Evolutionary conservation across 2,888 invertebrate genomes (phyloP).

Genomic region (Rhorus exstirpatorius): DNA sequence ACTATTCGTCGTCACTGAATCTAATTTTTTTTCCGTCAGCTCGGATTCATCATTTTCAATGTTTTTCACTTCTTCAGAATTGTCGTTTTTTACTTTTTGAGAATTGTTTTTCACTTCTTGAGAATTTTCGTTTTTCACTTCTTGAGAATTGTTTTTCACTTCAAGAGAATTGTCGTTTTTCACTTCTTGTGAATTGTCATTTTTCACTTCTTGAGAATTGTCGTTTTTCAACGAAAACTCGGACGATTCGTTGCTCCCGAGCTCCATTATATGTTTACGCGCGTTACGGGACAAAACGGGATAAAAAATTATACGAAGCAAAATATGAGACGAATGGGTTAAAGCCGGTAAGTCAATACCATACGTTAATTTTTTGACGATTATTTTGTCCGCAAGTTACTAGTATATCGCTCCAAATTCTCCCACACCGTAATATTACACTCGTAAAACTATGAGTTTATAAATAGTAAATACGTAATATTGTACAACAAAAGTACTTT

Average conservation of each 20-base stretch:
- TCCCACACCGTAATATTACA: neutral
- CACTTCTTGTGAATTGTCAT: no score
- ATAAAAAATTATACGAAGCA: neutral
- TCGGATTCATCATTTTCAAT: neutral
- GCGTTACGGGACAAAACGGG: neutral
- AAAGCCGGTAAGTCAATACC: constrained; percentile 1
- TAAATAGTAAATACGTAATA: neutral
- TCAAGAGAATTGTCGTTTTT: no score
- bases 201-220: neutral
- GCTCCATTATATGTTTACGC: constrained; percentile 38
- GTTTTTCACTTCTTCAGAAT: neutral
- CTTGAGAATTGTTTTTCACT: no score
- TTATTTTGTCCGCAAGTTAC: no score
- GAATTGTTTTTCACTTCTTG: no score
- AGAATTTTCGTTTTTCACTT: no score
- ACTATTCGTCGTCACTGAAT: neutral
- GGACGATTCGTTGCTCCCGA: constrained; percentile 9
- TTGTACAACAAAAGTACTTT: constrained; percentile 1
- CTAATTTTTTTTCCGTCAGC: neutral
- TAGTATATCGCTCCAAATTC: neutral
- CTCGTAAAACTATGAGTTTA: neutral
- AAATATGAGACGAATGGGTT: neutral
- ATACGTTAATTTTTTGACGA: neutral
- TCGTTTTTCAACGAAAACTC: neutral
- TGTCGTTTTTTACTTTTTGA: no score